Evolutionary conservation across 2,888 invertebrate species (phyloP), one percentile per base, ranked within the genome.

Genomic region (Lasioglossum figueresi): DNA sequence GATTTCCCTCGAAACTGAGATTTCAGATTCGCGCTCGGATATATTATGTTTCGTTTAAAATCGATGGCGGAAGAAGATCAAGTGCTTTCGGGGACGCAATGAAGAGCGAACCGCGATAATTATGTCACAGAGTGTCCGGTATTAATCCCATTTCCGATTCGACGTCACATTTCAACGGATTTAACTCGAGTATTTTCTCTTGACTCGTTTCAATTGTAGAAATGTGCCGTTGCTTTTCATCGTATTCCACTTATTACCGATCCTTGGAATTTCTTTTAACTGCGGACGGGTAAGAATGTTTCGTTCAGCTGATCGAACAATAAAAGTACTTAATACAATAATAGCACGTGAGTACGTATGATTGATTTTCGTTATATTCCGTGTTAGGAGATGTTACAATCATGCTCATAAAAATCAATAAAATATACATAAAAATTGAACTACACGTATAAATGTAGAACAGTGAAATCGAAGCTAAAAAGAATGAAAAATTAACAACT

Each of bases 1-100:
- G 23, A 31, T 71, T 78, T 79, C 27, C 27, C 52, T 73, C n/a
- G 71, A 43, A 79, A 68, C 31, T 16, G 16, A 27, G 34, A 34
- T 59, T 56, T 43, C 23, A 34, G 23, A 27, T 19, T 31, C 63
- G 63, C 63, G 63, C 43, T 59, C 31, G 43, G 43, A 10, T 34
- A 10, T 1, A 40, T 34, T 19, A 45, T 19, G 37, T 10, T 40
- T 72, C 34, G 10, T 23, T 79, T 63, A 10, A 40, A 66, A 23
- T 66, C 34, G 19, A 66, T 34, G 66, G 0, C 27, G 27, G 19
- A 31, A 4, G 0, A 66, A 68, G 8, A 68, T 68, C 34, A 16
- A 37, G 40, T 40, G 12, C 37, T 40, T 37, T n/a, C 37, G 4
- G 23, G 37, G 0, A 12, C 19, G 68, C 37, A 12, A 40, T 12